Conservation (phyloP, 2,797 vertebrate species). For the Luscinia luscinia region DNA sequence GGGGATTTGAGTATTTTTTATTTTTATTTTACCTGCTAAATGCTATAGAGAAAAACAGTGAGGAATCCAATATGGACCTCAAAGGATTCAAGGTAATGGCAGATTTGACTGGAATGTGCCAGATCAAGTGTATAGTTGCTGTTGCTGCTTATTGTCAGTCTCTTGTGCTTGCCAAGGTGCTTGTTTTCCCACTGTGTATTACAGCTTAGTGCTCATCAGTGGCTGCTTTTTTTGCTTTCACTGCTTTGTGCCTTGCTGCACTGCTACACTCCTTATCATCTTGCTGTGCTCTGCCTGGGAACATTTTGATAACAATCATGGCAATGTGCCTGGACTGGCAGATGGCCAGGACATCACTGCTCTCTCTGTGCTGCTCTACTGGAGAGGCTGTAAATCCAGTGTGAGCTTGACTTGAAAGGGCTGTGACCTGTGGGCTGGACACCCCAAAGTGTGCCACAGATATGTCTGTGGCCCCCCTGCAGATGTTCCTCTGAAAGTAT, state of each 20-base stretch:
- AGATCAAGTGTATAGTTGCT: background rate
- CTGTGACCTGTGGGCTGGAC: background rate
- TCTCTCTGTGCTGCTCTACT: background rate
- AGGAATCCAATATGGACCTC: background rate
- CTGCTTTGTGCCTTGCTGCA: background rate
- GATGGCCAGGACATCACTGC: background rate
- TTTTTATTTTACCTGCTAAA: background rate
- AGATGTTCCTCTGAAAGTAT: background rate
- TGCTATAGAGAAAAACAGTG: background rate
- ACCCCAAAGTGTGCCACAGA: background rate
- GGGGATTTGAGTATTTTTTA: background rate
- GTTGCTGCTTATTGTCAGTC: background rate
- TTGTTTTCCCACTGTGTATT: background rate
- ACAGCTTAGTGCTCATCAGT: background rate
- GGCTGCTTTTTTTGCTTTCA: background rate
- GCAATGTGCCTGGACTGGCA: background rate
- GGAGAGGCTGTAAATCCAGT: background rate
- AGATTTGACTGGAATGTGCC: background rate
- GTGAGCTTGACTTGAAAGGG: fast-evolving
- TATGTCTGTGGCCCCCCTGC: background rate
- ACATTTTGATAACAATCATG: background rate
- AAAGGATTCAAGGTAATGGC: background rate
- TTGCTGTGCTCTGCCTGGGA: background rate
- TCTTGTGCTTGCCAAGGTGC: background rate
- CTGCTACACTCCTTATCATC: background rate